phyloP scores from a whole-genome alignment of 2,113 vertebrate species.

The Odobenus rosmarus region DNA sequence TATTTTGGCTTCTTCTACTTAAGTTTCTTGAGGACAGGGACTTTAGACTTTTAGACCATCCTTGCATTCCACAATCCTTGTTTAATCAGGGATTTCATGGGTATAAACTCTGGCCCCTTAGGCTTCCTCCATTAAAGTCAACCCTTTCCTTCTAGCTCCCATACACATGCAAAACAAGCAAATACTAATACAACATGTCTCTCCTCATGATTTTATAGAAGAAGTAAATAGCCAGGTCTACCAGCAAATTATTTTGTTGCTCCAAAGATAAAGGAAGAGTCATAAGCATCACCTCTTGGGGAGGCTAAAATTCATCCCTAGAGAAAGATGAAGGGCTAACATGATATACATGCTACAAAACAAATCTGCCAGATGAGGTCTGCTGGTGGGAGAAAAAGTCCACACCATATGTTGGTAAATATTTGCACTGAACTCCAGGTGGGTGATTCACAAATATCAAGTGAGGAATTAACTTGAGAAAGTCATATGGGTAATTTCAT shows the following conservation, averaged over 20 bases:
- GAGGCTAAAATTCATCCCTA: neutral
- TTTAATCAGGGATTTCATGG: neutral
- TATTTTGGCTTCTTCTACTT: neutral
- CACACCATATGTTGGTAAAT: neutral
- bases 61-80: neutral
- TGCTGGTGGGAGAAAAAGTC: neutral
- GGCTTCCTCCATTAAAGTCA: neutral
- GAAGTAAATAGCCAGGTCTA: neutral
- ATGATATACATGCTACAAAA: neutral
- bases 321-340: neutral
- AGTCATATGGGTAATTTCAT: neutral
- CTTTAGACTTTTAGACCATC: neutral
- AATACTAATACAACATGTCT: neutral
- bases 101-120: neutral
- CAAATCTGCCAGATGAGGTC: neutral
- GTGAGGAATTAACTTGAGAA: constrained; percentile 14
- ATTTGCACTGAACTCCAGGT: neutral
- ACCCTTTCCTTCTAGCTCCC: neutral
- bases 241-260: neutral
- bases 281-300: neutral
- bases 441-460: neutral
- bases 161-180: neutral
- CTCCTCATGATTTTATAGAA: neutral
- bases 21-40: neutral
- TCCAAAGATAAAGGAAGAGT: neutral